Conservation (phyloP, 2,797 vertebrate species). For the Oreortyx pictus region DNA sequence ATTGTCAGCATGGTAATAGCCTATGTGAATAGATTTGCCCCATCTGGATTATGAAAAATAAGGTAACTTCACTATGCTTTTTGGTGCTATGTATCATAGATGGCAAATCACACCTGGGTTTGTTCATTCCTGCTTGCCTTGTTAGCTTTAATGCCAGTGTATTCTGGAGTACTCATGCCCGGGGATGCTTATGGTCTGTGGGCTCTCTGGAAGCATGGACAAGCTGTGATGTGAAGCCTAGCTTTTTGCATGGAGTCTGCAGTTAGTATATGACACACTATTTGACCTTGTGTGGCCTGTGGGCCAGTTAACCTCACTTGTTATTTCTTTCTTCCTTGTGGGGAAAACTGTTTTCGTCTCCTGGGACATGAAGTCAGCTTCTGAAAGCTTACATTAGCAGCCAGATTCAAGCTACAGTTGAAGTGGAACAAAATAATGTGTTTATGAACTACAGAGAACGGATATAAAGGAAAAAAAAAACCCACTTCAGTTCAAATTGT, state of each 20-base stretch:
- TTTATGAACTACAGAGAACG: background rate
- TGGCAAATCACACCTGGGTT: background rate
- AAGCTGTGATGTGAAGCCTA: background rate
- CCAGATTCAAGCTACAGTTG: background rate
- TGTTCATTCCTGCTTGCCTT: background rate
- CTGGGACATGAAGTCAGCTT: slow-evolving; percentile 1
- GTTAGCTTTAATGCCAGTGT: background rate
- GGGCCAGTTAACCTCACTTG: background rate
- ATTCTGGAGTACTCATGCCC: background rate
- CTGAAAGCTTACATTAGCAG: background rate
- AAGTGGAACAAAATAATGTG: slow-evolving; percentile 23
- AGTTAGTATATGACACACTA: background rate
- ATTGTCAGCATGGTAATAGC: background rate
- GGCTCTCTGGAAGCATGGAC: background rate
- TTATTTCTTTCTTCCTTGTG: slow-evolving; percentile 23
- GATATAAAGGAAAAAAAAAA: background rate
- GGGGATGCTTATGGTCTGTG: background rate
- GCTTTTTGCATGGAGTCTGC: background rate
- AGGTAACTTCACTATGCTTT: background rate
- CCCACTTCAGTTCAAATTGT: background rate
- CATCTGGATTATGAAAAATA: background rate
- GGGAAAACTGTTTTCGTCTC: slow-evolving; percentile 33
- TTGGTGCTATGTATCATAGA: accelerated
- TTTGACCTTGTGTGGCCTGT: background rate
- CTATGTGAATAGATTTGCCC: background rate